These are phyloP conservation scores for Craterocephalus amniculus DNA, from an alignment of 2,797 vertebrate genomes.

Conservation along the genomic window DNA sequence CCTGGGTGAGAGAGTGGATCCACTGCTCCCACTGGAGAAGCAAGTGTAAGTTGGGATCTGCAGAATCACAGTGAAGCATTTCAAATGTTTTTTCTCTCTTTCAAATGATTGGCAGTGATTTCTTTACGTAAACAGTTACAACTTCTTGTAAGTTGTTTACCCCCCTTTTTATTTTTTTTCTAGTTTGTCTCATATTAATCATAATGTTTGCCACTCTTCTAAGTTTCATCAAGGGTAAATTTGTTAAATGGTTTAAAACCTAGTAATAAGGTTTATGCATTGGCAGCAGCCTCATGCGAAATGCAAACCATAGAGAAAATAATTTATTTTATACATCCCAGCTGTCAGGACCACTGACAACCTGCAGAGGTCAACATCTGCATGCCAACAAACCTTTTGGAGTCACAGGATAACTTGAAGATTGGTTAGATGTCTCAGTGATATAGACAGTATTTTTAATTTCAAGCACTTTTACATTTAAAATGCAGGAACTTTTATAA, in stretches of 20 bases:
- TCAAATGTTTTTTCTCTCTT: neutral
- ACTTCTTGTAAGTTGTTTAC: neutral
- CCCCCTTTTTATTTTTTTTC: neutral
- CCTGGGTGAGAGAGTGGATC: slow-evolving; percentile 88
- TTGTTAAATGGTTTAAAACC: no score
- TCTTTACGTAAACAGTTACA: no score
- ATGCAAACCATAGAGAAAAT: no score
- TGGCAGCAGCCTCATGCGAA: no score
- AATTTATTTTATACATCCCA: no score
- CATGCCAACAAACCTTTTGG: neutral
- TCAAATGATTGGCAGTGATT: neutral
- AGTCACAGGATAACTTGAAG: neutral
- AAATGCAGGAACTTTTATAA: neutral
- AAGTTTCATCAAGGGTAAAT: neutral
- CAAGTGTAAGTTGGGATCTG: slow-evolving; percentile 85
- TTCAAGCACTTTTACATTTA: neutral
- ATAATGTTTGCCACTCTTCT: neutral
- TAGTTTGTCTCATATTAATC: no score
- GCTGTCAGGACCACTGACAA: no score
- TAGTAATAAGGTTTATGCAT: no score
- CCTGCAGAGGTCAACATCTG: neutral
- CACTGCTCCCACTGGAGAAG: slow-evolving; percentile 87
- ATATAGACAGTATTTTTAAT: neutral
- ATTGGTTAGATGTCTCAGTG: neutral
- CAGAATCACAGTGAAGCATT: neutral